Base-by-base conservation (phyloP, 2,888 invertebrate genomes). In the Suillia variegata region DNA sequence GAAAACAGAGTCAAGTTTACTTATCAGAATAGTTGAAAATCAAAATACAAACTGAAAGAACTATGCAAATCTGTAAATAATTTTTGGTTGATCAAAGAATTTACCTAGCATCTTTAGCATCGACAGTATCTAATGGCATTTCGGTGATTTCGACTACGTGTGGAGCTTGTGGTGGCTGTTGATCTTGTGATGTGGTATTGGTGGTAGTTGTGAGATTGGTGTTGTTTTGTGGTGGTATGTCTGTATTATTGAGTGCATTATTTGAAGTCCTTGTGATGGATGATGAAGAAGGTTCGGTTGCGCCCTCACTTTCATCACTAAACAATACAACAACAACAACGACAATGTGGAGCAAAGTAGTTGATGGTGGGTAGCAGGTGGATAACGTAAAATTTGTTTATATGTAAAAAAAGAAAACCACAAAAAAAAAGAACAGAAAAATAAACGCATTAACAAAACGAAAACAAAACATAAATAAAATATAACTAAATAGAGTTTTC, bases 101-200 rank as follows among this genome's bases (percentile, higher is more conserved):
- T 80, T 80, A 80, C 79, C 79, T 80, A 80, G 68, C 65, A 56
- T 55, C 54, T 54, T 64, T 66, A 59, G 73, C 74, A 70, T 80
- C 80, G 70, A 74, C 72, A 57, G 75, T 79, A 71, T 79, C 80
- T 77, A 75, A 66, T 58, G 78, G 71, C 67, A 75, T 64, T 63
- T 74, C 74, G 71, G 74, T 73, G 76, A 74, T 75, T 59, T 77
- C 74, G 57, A 70, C 72, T 72, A 69, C 70, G 70, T 58, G 75
- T 73, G 62, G 74, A 67, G 56, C 66, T 64, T 63, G 70, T 71
- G 68, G 72, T 74, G 75, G 66, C 72, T 65, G 76, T 66, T 58
- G 67, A 52, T 24, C 50, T 66, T 50, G 67, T 69, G 57, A 48
- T 56, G 33, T 20, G 12, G 49, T 58, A 56, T 55, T 55, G 56